Base-by-base conservation (phyloP, 2,797 vertebrate species). In the Spatula clypeata region DNA sequence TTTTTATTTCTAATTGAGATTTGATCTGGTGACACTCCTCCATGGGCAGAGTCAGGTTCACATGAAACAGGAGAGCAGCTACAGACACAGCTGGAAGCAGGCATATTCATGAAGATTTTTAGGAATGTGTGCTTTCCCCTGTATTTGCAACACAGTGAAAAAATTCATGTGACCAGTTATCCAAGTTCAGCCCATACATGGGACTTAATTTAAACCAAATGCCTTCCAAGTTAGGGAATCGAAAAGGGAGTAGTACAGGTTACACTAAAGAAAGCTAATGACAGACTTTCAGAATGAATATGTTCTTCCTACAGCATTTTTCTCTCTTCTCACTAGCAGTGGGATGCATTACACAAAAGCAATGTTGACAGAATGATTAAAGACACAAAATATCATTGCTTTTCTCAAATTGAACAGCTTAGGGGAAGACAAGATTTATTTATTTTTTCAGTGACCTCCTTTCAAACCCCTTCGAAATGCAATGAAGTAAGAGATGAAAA, bases 1-100 rank as follows among this genome's bases (percentile, higher is more conserved):
- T 47, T 93, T 93, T 86, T 51, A 62, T 75, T 92, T 88, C 62
- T 66, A 42, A 71, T 21, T 65, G 40, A 77, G 65, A 73, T 31
- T 61, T 53, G 21, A 73, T 88, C 51, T 94, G 40, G 71, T 67
- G 36, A 65, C 23, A 27, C 3, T 54, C 2, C 49, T 94, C 40
- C 24, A 21, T 34, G 75, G 74, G 34, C 42, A 75, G 40, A 11
- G 2, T 21, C n/a, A 86, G 29, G 42, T 16, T 87, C 47, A 75
- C 9, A 29, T 6, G 26, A 51, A 61, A 51, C 38, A 58, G 26
- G 40, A 94, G 60, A 53, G 9, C 26, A 29, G 79, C 36, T 61
- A 70, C 31, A 86, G 69, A 42, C 32, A 54, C 42, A 83, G 53
- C 15, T 84, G 65, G 95, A 91, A 90, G 79, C 10, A 77, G 49